These are phyloP conservation scores for Uropetala carovei DNA, from an alignment of 2,888 invertebrate species.

Conservation along the genomic window DNA sequence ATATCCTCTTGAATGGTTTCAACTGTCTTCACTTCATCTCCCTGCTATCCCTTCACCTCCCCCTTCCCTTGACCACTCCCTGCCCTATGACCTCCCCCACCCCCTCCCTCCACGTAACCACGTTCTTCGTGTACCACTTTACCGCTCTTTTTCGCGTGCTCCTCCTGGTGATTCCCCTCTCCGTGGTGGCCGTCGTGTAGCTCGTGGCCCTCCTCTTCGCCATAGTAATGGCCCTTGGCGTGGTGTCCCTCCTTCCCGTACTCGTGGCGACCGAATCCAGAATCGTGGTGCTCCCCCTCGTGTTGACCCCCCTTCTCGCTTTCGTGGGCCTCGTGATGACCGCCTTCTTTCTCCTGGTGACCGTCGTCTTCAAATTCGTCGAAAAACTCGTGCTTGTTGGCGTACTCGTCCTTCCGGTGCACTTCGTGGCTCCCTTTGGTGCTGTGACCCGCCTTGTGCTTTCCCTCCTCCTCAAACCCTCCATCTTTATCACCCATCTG, in stretches of 20 bases:
- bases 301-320: slow-evolving; percentile 89
- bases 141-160: slow-evolving; percentile 76
- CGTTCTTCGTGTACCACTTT: slow-evolving; percentile 78
- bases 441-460: slow-evolving; percentile 89
- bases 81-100: slow-evolving; percentile 68
- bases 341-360: slow-evolving; percentile 88
- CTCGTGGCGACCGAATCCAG: slow-evolving; percentile 76
- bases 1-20: too few species aligned
- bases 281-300: slow-evolving; percentile 77
- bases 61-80: slow-evolving; percentile 68
- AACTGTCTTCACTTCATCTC: too few species aligned
- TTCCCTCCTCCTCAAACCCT: slow-evolving; percentile 82
- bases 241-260: slow-evolving; percentile 79
- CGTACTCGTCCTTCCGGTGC: slow-evolving; percentile 90
- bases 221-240: slow-evolving; percentile 78
- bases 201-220: slow-evolving; percentile 76
- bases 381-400: slow-evolving; percentile 91
- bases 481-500: slow-evolving; percentile 83
- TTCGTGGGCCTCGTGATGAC: slow-evolving; percentile 85
- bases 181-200: slow-evolving; percentile 78
- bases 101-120: slow-evolving; percentile 75
- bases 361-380: slow-evolving; percentile 90
- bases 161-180: slow-evolving; percentile 77
- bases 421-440: slow-evolving; percentile 92
- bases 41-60: neutral